Evolutionary conservation across 1,140 invertebrate species (phyloP), one percentile per base, ranked within the genome.

Genomic region (Dryas iulia): DNA sequence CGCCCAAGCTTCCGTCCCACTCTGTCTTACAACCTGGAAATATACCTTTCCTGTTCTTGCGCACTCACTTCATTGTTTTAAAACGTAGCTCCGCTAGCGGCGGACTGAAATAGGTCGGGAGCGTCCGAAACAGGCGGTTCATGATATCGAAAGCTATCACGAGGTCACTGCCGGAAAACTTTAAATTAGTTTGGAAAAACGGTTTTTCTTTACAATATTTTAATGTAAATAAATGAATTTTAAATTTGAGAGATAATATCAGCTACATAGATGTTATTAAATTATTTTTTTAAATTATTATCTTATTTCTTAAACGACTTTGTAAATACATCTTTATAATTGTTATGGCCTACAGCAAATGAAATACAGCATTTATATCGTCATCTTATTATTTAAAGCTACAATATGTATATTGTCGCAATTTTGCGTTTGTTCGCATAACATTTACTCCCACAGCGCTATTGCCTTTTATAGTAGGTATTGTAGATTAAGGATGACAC

Each of bases 51-150:
- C 81, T 78, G 70, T 82, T 90, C 82, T 71, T 72, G 65, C 86
- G 76, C 81, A 79, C 76, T 81, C 82, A 76, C 79, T 88, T 90
- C 87, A 90, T 90, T 89, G 88, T 90, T 90, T 86, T 76, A 84
- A 77, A 86, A 76, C 80, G 79, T 76, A 82, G 81, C 84, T 83
- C 74, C 73, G 82, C 68, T 82, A 81, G 77, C 80, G 78, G 77
- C 71, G 81, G 84, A 87, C 89, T 89, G 89, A 91, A 91, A 91
- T 91, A 91, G 87, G 86, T 84, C 81, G 86, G 85, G 75, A 87
- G 84, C 86, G 83, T 88, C 84, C 81, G 85, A 82, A 86, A 84
- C 86, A 86, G 81, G 78, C 83, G 76, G 79, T 87, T 87, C 81
- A 80, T 76, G 78, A 77, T 86, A 89, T 87, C 84, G 88, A 88